Evolutionary conservation across 2,113 vertebrate genomes (phyloP), one percentile per base, ranked within the genome.

Genomic region (Dicrurus megarhynchus): DNA sequence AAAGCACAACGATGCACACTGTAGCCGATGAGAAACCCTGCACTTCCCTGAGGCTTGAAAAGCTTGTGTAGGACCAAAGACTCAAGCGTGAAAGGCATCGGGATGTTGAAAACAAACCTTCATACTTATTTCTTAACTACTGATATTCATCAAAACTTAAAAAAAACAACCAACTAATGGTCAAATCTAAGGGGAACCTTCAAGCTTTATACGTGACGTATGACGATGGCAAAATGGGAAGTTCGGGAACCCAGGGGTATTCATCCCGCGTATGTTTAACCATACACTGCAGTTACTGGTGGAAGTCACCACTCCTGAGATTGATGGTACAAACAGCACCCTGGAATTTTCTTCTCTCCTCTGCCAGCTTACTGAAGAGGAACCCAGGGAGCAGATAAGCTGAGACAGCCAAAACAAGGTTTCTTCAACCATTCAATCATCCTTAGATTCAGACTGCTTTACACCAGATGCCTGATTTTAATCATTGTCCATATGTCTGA

Each of bases 261-360:
- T 68, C 5, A 56, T 47, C 35, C 39, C 26, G 42, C 0, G 0
- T 3, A 19, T 27, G 30, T 78, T 67, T 78, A 53, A 68, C 26
- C 35, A 22, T 3, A 47, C 9, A 35, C 39, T 70, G 13, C 47
- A 55, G 27, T 23, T n/a, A n/a, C 0, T 0, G 1, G 35, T 82
- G 42, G 53, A 52, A 71, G 13, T 13, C 44, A 63, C n/a, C 18
- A 19, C 49, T 80, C 53, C 60, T 37, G 70, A 75, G 50, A 53
- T 0, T 5, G 3, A 52, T 46, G n/a, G 32, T 30, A 39, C 50
- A 65, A 86, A 56, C 3, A 63, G 47, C 65, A 60, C 19, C 27
- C 33, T 33, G 18, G 33, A 67, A 78, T 82, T 33, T 71, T 70
- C 65, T 65, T 17, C 16, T 28, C 39, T 77, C 53, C 63, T 55